phyloP scores from a whole-genome alignment of 2,113 vertebrate species.

The Pollachius pollachius region DNA sequence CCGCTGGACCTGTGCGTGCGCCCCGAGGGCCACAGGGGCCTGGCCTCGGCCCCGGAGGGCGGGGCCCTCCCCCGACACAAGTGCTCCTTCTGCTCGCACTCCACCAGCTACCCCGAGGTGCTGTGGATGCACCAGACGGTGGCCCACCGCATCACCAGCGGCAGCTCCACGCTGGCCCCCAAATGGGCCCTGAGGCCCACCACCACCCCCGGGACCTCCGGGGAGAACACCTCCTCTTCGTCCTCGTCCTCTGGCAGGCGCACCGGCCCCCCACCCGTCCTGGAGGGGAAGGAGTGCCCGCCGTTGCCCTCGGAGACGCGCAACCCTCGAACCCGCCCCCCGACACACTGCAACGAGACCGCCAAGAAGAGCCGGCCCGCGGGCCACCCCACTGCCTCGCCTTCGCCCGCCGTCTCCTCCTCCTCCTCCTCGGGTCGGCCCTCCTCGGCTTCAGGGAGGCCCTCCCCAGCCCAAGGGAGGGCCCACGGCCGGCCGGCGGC shows the following conservation, averaged over 20 bases:
- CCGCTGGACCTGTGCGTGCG: constrained; percentile 67
- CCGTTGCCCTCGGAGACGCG: constrained; percentile 77
- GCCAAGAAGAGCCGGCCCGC: constrained; percentile 63
- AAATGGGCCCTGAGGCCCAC: constrained; percentile 79
- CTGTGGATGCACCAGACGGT: constrained; percentile 94
- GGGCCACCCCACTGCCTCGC: constrained; percentile 42
- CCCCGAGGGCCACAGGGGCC: constrained; percentile 51
- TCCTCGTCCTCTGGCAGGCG: constrained; percentile 78
- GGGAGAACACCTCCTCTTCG: constrained; percentile 65
- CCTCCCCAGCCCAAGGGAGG: constrained; percentile 36
- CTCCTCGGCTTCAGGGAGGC: constrained; percentile 28
- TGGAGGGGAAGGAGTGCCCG: constrained; percentile 87
- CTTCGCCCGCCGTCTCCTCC: constrained; percentile 31
- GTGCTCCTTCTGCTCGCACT: constrained; percentile 89
- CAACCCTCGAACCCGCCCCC: constrained; percentile 80
- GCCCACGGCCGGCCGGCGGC: constrained; percentile 42
- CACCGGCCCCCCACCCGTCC: constrained; percentile 86
- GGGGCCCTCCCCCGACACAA: constrained; percentile 79
- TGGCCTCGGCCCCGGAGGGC: constrained; percentile 56
- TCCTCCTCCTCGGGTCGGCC: constrained; percentile 34
- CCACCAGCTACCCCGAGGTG: constrained; percentile 89
- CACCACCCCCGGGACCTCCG: constrained; percentile 71
- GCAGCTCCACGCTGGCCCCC: constrained; percentile 77
- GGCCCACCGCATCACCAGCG: constrained; percentile 88
- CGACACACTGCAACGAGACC: constrained; percentile 43